Evolutionary conservation across 2,113 vertebrate species (phyloP).

Genomic region (Megaleporinus macrocephalus): DNA sequence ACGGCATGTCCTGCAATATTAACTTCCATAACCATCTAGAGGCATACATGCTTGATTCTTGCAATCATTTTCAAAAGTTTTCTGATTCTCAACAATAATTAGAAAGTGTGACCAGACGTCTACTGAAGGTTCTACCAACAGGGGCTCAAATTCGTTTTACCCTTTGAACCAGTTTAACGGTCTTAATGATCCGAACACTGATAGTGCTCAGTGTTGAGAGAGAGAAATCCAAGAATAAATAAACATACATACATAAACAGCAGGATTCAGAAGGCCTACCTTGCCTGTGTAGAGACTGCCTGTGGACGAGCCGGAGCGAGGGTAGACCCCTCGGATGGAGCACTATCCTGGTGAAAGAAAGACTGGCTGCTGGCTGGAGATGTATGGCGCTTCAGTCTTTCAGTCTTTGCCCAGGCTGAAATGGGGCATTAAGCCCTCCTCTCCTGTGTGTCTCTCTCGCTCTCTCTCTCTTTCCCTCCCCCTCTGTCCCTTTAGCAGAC

Average conservation of each 20-base stretch:
- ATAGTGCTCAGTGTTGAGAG: too few relatives aligned
- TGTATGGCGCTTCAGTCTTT: constrained; percentile 27
- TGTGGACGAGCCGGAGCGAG: constrained; percentile 9
- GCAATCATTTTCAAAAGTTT: neutral
- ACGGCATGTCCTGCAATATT: neutral
- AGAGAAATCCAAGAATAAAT: too few relatives aligned
- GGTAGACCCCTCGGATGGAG: neutral
- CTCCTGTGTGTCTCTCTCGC: neutral
- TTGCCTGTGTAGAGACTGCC: constrained; percentile 7
- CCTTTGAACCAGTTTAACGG: too few relatives aligned
- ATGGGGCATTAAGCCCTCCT: constrained; percentile 29
- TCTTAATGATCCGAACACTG: neutral
- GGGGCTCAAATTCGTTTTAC: too few relatives aligned
- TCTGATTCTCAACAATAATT: too few relatives aligned
- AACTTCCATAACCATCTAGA: neutral
- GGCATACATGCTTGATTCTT: neutral
- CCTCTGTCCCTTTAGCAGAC: neutral
- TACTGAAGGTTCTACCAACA: too few relatives aligned
- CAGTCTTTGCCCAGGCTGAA: constrained; percentile 17
- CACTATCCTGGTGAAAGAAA: neutral
- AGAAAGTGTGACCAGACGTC: too few relatives aligned
- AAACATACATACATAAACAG: neutral
- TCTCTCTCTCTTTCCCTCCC: neutral
- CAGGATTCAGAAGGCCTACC: constrained; percentile 35
- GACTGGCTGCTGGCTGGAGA: constrained; percentile 22